phyloP scores from a whole-genome alignment of 2,113 vertebrate species.

The Tautogolabrus adspersus region DNA sequence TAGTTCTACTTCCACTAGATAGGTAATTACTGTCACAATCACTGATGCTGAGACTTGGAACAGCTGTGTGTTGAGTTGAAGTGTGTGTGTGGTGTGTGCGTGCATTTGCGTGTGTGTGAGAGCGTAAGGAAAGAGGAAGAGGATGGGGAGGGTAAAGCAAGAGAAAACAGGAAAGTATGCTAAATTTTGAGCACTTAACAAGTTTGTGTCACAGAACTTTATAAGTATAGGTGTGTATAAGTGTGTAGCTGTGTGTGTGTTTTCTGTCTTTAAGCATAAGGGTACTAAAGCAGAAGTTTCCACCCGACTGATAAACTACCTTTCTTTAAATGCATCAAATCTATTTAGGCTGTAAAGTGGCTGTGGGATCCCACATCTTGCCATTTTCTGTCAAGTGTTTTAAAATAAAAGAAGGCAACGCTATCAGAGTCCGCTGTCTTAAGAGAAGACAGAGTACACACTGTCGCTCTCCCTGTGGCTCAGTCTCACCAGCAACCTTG shows the following conservation, averaged over 20 bases:
- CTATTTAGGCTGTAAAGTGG: conserved; percentile 62
- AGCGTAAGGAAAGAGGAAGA: not conserved
- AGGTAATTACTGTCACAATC: conserved; percentile 74
- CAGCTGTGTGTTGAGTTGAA: conserved; percentile 48
- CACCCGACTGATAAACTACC: conserved; percentile 51
- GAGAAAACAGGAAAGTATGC: not conserved
- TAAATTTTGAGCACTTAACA: conserved; percentile 35
- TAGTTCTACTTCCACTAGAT: conserved; percentile 45
- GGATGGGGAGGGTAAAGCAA: not conserved
- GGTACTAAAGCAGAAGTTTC: conserved; percentile 41
- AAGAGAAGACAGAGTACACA: conserved; percentile 11
- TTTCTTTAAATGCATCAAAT: conserved; percentile 52
- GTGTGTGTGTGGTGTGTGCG: conserved; percentile 31
- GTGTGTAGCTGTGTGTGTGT: conserved; percentile 1
- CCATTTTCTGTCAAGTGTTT: conserved; percentile 45
- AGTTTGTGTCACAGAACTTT: conserved; percentile 41
- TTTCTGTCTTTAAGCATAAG: conserved; percentile 35
- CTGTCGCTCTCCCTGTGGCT: conserved; percentile 20
- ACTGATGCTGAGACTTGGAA: conserved; percentile 48
- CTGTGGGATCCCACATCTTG: conserved; percentile 34
- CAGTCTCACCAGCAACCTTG: conserved; percentile 16
- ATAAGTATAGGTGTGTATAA: not conserved
- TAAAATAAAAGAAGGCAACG: conserved; percentile 22
- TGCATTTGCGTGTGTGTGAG: not conserved
- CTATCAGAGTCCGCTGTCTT: not conserved